Base-by-base conservation (phyloP, 2,888 invertebrate genomes). In the Lasioglossum malachurum region DNA sequence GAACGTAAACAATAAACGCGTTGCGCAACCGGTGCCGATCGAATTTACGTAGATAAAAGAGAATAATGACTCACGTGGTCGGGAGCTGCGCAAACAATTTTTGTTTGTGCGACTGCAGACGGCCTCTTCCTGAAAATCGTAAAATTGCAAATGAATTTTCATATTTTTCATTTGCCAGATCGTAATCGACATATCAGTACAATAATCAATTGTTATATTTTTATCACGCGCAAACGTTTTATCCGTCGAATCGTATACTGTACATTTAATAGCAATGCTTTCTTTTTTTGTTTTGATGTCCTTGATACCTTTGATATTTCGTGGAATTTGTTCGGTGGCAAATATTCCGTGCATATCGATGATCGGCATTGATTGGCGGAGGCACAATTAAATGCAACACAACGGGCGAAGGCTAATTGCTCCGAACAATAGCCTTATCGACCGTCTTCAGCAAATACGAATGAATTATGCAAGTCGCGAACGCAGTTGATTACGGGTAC, bases 391-490 rank as follows among this genome's bases (percentile, higher is more conserved):
- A 12, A 53, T 10, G 35, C 16, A 46, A 46, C 57, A 46, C n/a
- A 72, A 60, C 31, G 31, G 16, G 44, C 31, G 38, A 74, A 64
- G 60, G 67, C 67, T 35, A 67, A 35, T 73, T 38, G 53, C 67
- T 31, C 16, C 19, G 67, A 71, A 75, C 38, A 53, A 60, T 38
- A 60, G 75, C 4, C 23, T 41, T 57, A 53, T 27, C 73, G 19
- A 35, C 49, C 35, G 74, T 41, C 41, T 53, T 60, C 46, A 8
- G 79, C n/a, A 72, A 85, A 82, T 78, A 79, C 44, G 71, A 80
- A 80, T 83, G 78, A 83, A 86, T 86, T 86, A 86, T 78, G 86
- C 83, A 86, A 86, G 86, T 46, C 71, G 49, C 23, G 78, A 57
- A 53, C 64, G 71, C 72, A n/a, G 60, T 74, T 83, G 71, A 83